Evolutionary conservation across 2,797 vertebrate genomes (phyloP), one percentile per base, ranked within the genome.

Genomic region (Hylomyscus alleni): DNA sequence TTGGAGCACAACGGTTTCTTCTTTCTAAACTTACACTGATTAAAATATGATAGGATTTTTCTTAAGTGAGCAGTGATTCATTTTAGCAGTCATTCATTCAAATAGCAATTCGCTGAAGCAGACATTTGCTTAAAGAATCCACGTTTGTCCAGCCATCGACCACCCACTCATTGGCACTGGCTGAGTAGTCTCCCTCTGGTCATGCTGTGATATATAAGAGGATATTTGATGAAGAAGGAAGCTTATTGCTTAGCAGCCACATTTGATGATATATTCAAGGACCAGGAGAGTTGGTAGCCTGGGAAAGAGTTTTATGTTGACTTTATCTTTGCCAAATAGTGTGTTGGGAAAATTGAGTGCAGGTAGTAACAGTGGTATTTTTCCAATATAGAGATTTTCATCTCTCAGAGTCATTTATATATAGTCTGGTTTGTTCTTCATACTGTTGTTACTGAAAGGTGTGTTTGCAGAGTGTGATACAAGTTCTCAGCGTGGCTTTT

Each of bases 261-360:
- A 40, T 52, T 78, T 93, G 76, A 54, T 31, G 40, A 56, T 76
- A 6, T 13, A 85, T 72, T 88, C 67, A 83, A 89, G 29, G 84
- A 75, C 94, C 91, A 94, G 88, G 95, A 98, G 94, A 81, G 92
- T 94, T 95, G 80, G 76, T 92, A 94, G 31, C 37, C 97, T 90
- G 12, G 9, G 4, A 44, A 7, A 54, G 76, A 85, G 65, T 60
- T 10, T n/a, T 11, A 75, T 20, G 11, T 73, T 65, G 44, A 24
- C 54, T 95, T 80, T 84, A 40, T 88, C 93, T 97, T 96, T 92
- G 34, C 31, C 12, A 13, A 13, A 72, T 6, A 93, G 13, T 24
- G 67, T 97, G 19, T 94, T 97, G 92, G 65, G 86, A 96, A 88
- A 98, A 90, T 95, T 83, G 50, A 86, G 65, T 93, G 67, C 37